phyloP scores from a whole-genome alignment of 1,140 invertebrate genomes.

The Halesus radiatus region DNA sequence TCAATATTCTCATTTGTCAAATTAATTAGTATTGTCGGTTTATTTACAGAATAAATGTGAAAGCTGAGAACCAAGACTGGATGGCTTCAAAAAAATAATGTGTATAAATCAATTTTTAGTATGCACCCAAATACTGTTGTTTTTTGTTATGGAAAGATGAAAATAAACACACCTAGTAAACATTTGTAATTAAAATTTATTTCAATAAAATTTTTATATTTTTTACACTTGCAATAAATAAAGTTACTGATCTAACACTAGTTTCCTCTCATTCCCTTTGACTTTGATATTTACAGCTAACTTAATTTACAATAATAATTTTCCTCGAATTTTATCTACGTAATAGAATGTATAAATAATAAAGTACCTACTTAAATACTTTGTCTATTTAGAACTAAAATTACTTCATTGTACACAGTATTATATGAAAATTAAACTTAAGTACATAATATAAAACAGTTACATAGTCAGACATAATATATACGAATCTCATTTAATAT shows the following conservation, averaged over 20 bases:
- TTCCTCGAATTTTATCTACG: background rate
- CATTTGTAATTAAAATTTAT: conserved; percentile 36
- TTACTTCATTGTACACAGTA: background rate
- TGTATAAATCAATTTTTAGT: background rate
- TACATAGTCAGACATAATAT: background rate
- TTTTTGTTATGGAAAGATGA: background rate
- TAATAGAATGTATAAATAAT: background rate
- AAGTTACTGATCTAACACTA: conserved; percentile 29
- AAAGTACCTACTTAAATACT: conserved; percentile 8
- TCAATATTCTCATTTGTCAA: no score
- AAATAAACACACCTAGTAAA: background rate
- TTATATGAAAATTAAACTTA: background rate
- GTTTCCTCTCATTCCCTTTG: conserved; percentile 17
- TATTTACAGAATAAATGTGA: background rate
- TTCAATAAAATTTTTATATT: conserved; percentile 26
- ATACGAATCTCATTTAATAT: background rate
- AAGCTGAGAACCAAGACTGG: background rate
- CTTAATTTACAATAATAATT: conserved; percentile 19
- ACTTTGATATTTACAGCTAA: conserved; percentile 36
- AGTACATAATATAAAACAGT: conserved; percentile 26
- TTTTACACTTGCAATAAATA: conserved; percentile 41
- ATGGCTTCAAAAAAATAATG: conserved; percentile 8
- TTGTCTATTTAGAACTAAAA: background rate
- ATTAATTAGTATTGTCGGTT: no score
- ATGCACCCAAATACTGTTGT: no score